Conservation (phyloP, 1,140 invertebrate species). For the Fragariocoptes setiger region DNA sequence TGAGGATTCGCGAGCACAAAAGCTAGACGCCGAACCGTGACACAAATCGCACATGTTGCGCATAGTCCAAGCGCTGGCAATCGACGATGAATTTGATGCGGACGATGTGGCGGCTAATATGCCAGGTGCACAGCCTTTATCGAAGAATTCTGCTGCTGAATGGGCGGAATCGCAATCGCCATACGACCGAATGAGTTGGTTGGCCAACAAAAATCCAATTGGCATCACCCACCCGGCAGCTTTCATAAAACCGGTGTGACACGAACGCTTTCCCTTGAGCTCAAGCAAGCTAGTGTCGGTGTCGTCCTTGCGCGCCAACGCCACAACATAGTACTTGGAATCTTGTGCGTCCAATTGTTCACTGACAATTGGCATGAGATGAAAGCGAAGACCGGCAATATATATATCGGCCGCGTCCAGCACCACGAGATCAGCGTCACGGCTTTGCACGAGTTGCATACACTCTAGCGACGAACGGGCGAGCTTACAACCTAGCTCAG, state of each 20-base stretch:
- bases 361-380: conserved; percentile 50
- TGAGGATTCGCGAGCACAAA: conserved; percentile 45
- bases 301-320: conserved; percentile 59
- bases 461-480: conserved; percentile 55
- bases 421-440: conserved; percentile 46
- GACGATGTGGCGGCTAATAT: conserved; percentile 14
- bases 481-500: conserved; percentile 51
- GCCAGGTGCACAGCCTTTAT: conserved; percentile 23
- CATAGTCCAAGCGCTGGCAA: conserved; percentile 18
- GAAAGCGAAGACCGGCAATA: conserved; percentile 40
- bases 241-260: conserved; percentile 60
- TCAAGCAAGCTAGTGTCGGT: conserved; percentile 53
- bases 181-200: conserved; percentile 64
- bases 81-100: conserved; percentile 20
- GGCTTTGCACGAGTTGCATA: conserved; percentile 30
- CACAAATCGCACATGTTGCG: conserved; percentile 64
- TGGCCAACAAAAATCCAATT: conserved; percentile 61
- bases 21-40: conserved; percentile 43
- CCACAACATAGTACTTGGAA: conserved; percentile 68
- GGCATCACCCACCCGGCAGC: conserved; percentile 87
- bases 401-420: conserved; percentile 79
- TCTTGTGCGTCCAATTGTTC: conserved; percentile 56
- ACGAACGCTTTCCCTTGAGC: conserved; percentile 50
- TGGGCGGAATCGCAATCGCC: conserved; percentile 48
- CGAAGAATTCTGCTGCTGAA: conserved; percentile 68